These are phyloP conservation scores for Dufourea novaeangliae DNA, from an alignment of 1,140 invertebrate genomes.

Conservation along the genomic window DNA sequence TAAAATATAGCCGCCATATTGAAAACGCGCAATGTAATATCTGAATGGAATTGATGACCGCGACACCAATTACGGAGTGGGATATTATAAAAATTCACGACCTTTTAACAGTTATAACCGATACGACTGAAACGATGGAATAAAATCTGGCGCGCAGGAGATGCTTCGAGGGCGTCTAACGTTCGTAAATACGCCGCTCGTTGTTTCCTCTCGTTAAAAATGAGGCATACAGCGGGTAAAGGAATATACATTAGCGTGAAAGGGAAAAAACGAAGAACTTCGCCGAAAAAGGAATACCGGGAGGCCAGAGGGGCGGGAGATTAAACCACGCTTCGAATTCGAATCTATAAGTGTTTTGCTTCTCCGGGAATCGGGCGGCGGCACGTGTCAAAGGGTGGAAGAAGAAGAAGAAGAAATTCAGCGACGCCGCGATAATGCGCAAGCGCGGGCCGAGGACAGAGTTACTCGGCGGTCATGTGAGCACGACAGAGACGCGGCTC, in stretches of 20 bases:
- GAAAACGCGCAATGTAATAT: slow-evolving; percentile 39
- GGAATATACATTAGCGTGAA: slow-evolving; percentile 6
- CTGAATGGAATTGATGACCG: slow-evolving; percentile 10
- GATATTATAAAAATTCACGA: slow-evolving; percentile 6
- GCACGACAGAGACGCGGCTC: slow-evolving; percentile 39
- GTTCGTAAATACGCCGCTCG: background rate
- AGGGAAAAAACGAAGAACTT: background rate
- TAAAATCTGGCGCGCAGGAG: background rate
- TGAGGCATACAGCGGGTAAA: background rate
- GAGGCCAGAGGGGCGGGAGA: slow-evolving; percentile 19
- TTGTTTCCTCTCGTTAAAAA: slow-evolving; percentile 10
- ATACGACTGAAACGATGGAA: background rate
- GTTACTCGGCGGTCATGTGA: background rate
- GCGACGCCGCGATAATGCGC: slow-evolving; percentile 49
- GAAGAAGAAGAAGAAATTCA: slow-evolving; percentile 50
- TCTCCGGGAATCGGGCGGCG: slow-evolving; percentile 64
- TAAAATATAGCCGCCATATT: slow-evolving; percentile 37
- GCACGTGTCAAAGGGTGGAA: slow-evolving; percentile 78
- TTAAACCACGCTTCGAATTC: slow-evolving; percentile 58
- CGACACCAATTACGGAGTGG: slow-evolving; percentile 11
- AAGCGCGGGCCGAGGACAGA: slow-evolving; percentile 51
- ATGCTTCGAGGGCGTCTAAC: background rate
- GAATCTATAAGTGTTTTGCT: slow-evolving; percentile 67
- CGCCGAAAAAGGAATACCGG: slow-evolving; percentile 24
- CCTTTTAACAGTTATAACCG: background rate